phyloP scores from a whole-genome alignment of 2,888 invertebrate genomes.

The Parnassius glacialis region DNA sequence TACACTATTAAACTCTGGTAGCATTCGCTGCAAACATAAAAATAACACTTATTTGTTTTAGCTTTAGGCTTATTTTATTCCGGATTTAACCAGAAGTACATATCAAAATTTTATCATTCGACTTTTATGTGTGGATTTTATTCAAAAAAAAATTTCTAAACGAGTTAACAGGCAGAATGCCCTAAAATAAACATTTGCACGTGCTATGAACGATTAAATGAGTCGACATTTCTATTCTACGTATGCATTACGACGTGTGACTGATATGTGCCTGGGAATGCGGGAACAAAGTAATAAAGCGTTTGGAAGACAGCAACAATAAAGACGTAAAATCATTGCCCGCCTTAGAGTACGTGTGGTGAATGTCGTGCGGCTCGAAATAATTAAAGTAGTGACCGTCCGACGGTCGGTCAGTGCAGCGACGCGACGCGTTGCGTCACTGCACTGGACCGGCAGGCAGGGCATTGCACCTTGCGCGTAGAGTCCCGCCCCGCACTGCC shows the following conservation, averaged over 20 bases:
- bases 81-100: slow-evolving; percentile 28
- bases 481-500: slow-evolving; percentile 32
- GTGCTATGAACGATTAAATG: slow-evolving; percentile 39
- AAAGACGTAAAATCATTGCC: slow-evolving; percentile 47
- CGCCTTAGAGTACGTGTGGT: slow-evolving; percentile 50
- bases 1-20: slow-evolving; percentile 35
- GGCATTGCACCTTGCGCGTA: slow-evolving; percentile 71
- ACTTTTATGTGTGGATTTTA: slow-evolving; percentile 56
- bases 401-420: slow-evolving; percentile 67
- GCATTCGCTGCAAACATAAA: slow-evolving; percentile 35
- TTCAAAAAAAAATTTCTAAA: slow-evolving; percentile 56
- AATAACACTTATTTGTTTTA: slow-evolving; percentile 37
- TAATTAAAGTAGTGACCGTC: slow-evolving; percentile 49
- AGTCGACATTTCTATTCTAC: slow-evolving; percentile 38
- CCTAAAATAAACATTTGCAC: slow-evolving; percentile 49
- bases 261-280: not conserved
- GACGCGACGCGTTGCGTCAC: slow-evolving; percentile 69
- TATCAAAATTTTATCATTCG: slow-evolving; percentile 53
- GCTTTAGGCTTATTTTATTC: slow-evolving; percentile 47
- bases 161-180: slow-evolving; percentile 50
- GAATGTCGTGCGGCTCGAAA: slow-evolving; percentile 73
- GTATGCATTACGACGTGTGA: slow-evolving; percentile 30
- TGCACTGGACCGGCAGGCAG: slow-evolving; percentile 62
- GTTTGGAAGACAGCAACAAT: slow-evolving; percentile 42
- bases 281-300: slow-evolving; percentile 20